A percentile compares a stretch with the other conserved stretches of the same genome.
phyloP scores from a whole-genome alignment of 2,888 invertebrate genomes.

The Habroteleia sp. region DNA sequence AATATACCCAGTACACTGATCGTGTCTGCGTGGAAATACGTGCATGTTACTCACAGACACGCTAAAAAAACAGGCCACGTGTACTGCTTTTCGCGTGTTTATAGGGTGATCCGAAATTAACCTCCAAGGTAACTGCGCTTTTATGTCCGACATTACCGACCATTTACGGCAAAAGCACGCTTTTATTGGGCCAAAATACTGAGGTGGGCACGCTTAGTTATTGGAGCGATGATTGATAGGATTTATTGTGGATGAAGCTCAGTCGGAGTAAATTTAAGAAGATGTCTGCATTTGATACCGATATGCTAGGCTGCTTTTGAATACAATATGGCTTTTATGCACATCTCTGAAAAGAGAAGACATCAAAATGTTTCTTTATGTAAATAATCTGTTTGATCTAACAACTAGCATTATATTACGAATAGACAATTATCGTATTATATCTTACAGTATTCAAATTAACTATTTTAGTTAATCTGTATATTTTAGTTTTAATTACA shows the following conservation, averaged over 20 bases:
- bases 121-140: constrained; percentile 55
- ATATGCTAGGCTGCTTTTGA: too few species aligned
- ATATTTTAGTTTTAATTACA: too few species aligned
- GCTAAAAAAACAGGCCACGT: constrained; percentile 53
- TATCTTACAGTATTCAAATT: too few species aligned
- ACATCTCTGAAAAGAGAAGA: too few species aligned
- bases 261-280: constrained; percentile 3
- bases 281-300: constrained; percentile 7
- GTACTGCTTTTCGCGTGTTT: constrained; percentile 51
- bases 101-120: constrained; percentile 63
- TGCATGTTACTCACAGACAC: constrained; percentile 46
- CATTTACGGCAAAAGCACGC: constrained; percentile 37
- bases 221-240: constrained; percentile 44
- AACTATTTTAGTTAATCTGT: too few species aligned
- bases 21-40: constrained; percentile 55
- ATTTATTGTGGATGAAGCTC: constrained; percentile 17
- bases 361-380: too few species aligned
- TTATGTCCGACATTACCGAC: constrained; percentile 49
- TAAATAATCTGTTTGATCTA: too few species aligned
- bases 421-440: too few species aligned
- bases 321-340: too few species aligned
- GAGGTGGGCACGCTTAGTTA: constrained; percentile 10
- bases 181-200: constrained; percentile 34
- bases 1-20: constrained; percentile 68
- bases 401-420: too few species aligned